These are phyloP conservation scores for Xyrichtys novacula DNA, from an alignment of 2,797 vertebrate genomes.

Conservation along the genomic window DNA sequence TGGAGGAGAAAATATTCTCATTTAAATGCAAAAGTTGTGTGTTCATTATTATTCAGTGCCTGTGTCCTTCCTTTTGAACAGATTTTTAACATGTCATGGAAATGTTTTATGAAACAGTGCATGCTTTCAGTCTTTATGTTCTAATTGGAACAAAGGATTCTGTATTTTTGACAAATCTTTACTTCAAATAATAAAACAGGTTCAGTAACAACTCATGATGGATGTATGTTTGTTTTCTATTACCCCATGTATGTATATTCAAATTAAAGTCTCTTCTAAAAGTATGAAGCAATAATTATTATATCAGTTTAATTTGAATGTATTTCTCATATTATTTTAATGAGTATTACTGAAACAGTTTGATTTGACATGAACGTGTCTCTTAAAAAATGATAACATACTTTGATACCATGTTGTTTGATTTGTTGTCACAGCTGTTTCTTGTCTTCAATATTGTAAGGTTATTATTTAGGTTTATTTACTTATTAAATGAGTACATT, in stretches of 20 bases:
- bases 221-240: slow-evolving; percentile 6
- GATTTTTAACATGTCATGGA: slow-evolving; percentile 80
- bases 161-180: slow-evolving; percentile 82
- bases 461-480: too few relatives aligned
- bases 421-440: too few relatives aligned
- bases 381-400: too few relatives aligned
- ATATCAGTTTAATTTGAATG: too few relatives aligned
- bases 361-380: too few relatives aligned
- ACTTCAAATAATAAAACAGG: slow-evolving; percentile 76
- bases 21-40: slow-evolving; percentile 60
- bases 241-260: background rate
- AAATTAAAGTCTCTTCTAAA: background rate
- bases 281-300: background rate
- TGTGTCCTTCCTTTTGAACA: slow-evolving; percentile 75
- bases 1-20: slow-evolving; percentile 22
- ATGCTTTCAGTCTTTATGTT: slow-evolving; percentile 76
- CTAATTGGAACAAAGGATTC: slow-evolving; percentile 69
- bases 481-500: too few relatives aligned
- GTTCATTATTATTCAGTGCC: slow-evolving; percentile 73
- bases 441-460: too few relatives aligned
- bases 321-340: too few relatives aligned
- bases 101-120: slow-evolving; percentile 83
- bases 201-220: slow-evolving; percentile 47
- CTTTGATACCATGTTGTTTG: too few relatives aligned
- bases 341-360: too few relatives aligned